phyloP scores from a whole-genome alignment of 2,888 invertebrate species.

The Subacronicta megacephala region DNA sequence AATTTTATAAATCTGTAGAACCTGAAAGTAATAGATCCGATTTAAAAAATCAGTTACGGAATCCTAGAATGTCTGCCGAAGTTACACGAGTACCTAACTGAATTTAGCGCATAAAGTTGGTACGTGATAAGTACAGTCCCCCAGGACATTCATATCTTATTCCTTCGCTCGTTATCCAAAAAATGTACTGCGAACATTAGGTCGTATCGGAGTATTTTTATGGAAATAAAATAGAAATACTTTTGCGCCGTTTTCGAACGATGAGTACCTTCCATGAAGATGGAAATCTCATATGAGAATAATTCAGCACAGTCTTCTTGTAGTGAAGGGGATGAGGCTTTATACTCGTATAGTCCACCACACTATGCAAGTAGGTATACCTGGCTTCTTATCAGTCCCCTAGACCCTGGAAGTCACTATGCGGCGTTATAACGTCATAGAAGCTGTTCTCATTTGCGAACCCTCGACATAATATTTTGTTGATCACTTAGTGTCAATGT shows the following conservation, averaged over 20 bases:
- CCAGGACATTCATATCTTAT: conserved; percentile 22
- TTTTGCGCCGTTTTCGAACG: background rate
- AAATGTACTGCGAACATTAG: conserved; percentile 4
- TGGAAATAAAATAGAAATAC: background rate
- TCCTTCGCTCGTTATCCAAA: conserved; percentile 44
- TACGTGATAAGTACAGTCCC: conserved; percentile 25
- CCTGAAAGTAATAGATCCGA: background rate
- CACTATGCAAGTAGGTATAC: too few relatives aligned
- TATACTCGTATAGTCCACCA: too few relatives aligned
- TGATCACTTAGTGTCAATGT: too few relatives aligned
- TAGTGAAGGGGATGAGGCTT: too few relatives aligned
- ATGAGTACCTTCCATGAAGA: background rate
- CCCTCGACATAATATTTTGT: too few relatives aligned
- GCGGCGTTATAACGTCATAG: too few relatives aligned
- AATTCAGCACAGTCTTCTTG: too few relatives aligned
- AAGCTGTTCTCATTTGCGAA: too few relatives aligned
- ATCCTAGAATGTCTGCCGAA: background rate
- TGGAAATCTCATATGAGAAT: too few relatives aligned
- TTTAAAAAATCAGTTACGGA: background rate
- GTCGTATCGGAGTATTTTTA: background rate
- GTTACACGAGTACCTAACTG: background rate
- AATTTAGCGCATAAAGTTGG: conserved; percentile 17
- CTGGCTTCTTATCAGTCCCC: too few relatives aligned
- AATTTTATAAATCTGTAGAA: too few relatives aligned
- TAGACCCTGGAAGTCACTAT: too few relatives aligned